A percentile compares a stretch with the other conserved stretches of the same genome.
These are phyloP conservation scores for Pangasianodon gigas DNA, from an alignment of 2,113 vertebrate species.

Conservation along the genomic window DNA sequence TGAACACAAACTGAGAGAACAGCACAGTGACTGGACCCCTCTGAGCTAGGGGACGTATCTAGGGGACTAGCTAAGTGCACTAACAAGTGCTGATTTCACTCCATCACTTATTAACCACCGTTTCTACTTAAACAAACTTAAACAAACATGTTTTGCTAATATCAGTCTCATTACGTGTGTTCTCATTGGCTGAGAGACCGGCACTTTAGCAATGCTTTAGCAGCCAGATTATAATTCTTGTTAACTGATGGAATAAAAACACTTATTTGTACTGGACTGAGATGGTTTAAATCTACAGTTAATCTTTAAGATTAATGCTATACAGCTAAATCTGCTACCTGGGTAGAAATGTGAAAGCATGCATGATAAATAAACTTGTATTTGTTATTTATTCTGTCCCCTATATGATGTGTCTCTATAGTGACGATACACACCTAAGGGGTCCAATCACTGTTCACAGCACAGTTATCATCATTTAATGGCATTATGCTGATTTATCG, in stretches of 20 bases:
- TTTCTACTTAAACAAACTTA: background rate
- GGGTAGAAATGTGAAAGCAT: background rate
- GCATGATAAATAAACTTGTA: background rate
- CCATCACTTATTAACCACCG: background rate
- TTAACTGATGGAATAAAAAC: background rate
- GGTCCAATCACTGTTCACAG: constrained; percentile 29
- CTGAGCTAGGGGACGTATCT: background rate
- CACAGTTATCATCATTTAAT: constrained; percentile 4
- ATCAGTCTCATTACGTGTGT: background rate
- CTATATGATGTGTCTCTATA: background rate
- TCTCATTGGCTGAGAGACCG: background rate
- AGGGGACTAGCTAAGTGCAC: background rate
- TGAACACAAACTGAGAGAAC: constrained; percentile 45
- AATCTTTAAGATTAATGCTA: background rate
- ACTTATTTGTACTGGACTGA: background rate
- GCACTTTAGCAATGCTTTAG: background rate
- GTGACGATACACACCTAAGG: background rate
- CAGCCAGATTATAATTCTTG: background rate
- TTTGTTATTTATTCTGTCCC: background rate
- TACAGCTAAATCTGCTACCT: background rate
- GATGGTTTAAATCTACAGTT: background rate
- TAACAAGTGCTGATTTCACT: background rate
- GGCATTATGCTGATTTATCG: constrained; percentile 14
- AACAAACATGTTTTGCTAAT: background rate
- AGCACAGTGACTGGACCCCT: constrained; percentile 33